phyloP scores from a whole-genome alignment of 2,113 vertebrate species.

The Onychorhynchus coronatus region DNA sequence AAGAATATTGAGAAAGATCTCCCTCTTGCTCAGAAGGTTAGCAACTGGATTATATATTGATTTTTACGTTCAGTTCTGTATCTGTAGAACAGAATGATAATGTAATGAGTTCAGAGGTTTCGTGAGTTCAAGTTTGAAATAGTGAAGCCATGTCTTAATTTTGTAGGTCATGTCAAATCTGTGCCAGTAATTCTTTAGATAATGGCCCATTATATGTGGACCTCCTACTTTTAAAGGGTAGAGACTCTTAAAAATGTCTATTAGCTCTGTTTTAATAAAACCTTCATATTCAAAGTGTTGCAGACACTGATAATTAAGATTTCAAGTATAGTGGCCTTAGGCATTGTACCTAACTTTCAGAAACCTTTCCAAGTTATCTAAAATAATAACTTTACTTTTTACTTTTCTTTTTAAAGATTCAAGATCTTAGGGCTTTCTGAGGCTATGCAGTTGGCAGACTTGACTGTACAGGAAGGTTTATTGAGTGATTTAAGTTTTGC shows the following conservation, averaged over 20 bases:
- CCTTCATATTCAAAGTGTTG: background rate
- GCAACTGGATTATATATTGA: slow-evolving; percentile 8
- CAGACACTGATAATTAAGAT: background rate
- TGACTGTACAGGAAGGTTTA: background rate
- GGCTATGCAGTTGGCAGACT: background rate
- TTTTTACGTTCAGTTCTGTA: background rate
- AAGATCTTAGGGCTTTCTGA: background rate
- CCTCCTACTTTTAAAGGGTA: background rate
- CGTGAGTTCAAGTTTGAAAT: background rate
- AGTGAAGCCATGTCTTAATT: background rate
- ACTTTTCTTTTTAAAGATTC: background rate
- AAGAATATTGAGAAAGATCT: background rate
- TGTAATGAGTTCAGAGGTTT: slow-evolving; percentile 5
- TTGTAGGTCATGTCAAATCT: background rate
- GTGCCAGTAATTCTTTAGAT: background rate
- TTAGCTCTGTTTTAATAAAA: background rate
- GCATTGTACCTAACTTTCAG: background rate
- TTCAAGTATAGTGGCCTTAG: background rate
- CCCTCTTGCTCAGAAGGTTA: background rate
- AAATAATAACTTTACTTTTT: background rate
- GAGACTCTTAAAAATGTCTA: background rate
- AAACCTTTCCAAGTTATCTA: background rate
- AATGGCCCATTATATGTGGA: background rate
- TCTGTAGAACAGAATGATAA: background rate
- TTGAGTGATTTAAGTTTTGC: background rate